Evolutionary conservation across 2,797 vertebrate genomes (phyloP), one percentile per base, ranked within the genome.

Genomic region (Sebastes aleutianus): DNA sequence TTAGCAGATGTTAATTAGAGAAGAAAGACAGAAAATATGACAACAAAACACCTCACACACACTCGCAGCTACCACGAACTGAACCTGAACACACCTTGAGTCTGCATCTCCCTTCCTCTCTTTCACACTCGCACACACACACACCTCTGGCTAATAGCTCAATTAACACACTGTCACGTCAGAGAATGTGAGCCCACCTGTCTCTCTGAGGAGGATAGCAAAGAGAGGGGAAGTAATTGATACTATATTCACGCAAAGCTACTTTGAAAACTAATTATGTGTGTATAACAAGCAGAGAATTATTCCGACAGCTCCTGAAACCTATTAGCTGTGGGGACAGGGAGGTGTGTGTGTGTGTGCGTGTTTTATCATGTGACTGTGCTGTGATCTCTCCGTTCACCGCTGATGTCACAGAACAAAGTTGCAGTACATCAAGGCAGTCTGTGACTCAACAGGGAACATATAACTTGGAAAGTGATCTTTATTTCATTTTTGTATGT

Each of bases 211-310:
- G 84, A 88, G 74, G 81, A 84, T 39, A 29, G 83, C n/a, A 54
- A 87, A 82, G 89, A 83, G 87, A 90, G 88, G 84, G 76, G 87
- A 87, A 86, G 88, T 94, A 93, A 95, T 94, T 94, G 93, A 91
- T 93, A 88, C 69, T 85, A 86, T 76, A 87, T 92, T 91, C 87
- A 88, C 78, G 80, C 85, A 87, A 89, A 91, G 81, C 89, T 89
- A 80, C 89, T 95, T 93, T 89, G 83, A 91, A 92, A 93, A 93
- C 93, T 94, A 95, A 95, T 95, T 92, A 93, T 90, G 89, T 93
- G 89, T 91, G 86, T 89, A 93, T 92, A 93, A 94, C 88, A 93
- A 90, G 92, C 88, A 87, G 81, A 88, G 87, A 92, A 95, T 92
- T 87, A 83, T 80, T 90, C 84, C 16, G 84, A 88, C 88, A 88